Evolutionary conservation across 2,888 invertebrate genomes (phyloP).

Genomic region (Nesidiocoris tenuis): DNA sequence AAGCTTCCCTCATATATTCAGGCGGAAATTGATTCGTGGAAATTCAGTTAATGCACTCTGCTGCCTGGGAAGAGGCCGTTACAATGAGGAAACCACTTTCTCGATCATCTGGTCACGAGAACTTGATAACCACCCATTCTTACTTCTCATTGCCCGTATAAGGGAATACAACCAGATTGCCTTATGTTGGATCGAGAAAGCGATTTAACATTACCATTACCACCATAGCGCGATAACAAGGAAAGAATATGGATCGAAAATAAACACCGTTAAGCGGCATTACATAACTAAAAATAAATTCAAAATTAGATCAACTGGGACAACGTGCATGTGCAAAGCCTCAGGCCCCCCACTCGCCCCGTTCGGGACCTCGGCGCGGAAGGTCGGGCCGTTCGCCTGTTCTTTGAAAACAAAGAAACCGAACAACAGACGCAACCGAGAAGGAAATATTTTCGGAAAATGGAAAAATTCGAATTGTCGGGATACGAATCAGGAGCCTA

Average conservation of each 20-base stretch:
- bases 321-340: neutral
- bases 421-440: neutral
- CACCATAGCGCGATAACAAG: no score
- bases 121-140: neutral
- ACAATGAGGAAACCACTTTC: neutral
- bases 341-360: neutral
- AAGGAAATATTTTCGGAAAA: no score
- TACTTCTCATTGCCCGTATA: neutral
- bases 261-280: no score
- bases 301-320: neutral
- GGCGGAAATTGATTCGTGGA: no score
- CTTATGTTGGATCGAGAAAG: no score
- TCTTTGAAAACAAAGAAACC: neutral
- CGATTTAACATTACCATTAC: no score
- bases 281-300: neutral
- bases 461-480: no score
- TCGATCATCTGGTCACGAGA: neutral
- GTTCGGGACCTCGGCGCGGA: neutral
- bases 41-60: no score
- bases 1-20: no score
- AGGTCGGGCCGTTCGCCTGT: neutral
- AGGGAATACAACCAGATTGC: neutral
- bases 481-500: no score
- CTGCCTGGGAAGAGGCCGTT: no score
- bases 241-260: no score